Evolutionary conservation across 2,113 vertebrate species (phyloP), one percentile per base, ranked within the genome.

Genomic region (Brienomyrus longianalis): DNA sequence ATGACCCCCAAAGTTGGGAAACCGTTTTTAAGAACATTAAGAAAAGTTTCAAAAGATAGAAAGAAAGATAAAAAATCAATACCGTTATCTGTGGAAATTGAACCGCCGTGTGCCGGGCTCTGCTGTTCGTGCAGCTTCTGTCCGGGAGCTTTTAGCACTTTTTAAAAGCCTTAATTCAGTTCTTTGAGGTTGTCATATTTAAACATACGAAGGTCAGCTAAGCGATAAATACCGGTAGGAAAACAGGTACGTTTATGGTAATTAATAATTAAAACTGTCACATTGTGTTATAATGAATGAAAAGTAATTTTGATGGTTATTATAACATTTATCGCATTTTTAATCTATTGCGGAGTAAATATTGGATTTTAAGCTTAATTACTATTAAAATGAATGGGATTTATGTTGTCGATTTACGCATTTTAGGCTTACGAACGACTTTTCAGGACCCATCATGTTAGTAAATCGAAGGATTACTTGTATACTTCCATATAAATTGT

Each of bases 401-500:
- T 80, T 39, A 43, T 39, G 35, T 43, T 80, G n/a, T 39, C 31
- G 74, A 80, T 35, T 39, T 80, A 80, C 35, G 35, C 15, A 5
- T 80, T 80, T 80, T 80, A 15, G 74, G 74, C 74, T 80, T 80
- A 43, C 17, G 74, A 17, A 80, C 74, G 35, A 17, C 35, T 77
- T 77, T 39, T 77, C 70, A 39, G 31, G 13, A 77, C 70, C 13
- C 70, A 77, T 77, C 13, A 80, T 43, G 31, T 80, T 80, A 39
- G 74, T 80, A 80, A 80, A 80, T 80, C 74, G 74, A 80, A 35
- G 62, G 62, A 70, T 70, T 70, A 70, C 27, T 70, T 70, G n/a
- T 70, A 80, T 39, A 43, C 35, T 39, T 43, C 5, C 31, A 80
- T 80, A 80, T 80, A 80, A 80, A 80, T 80, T 43, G 35, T 80